Evolutionary conservation across 2,888 invertebrate genomes (phyloP), one percentile per base, ranked within the genome.

Genomic region (Ceramica pisi): DNA sequence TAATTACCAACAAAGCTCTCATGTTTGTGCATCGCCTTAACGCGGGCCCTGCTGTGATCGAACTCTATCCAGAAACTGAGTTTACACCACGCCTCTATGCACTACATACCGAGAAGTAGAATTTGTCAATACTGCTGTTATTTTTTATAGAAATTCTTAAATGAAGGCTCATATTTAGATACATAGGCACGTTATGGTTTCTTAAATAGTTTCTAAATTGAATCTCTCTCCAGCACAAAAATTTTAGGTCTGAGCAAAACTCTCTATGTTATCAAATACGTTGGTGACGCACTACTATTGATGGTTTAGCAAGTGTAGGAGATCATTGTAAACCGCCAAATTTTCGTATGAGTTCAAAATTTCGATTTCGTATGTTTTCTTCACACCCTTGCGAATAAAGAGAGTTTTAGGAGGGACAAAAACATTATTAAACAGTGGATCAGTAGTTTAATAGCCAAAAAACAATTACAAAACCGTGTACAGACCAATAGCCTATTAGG

Each of bases 1-100:
- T 95, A 95, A 95, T 95, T 92, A 94, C 94, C 90, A 92, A 95
- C 96, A 95, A 95, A 93, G 94, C 91, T 91, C 85, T 84, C 75
- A 62, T 94, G 89, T 95, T 94, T 94, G 89, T 81, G 72, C 87
- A 86, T 89, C 88, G 88, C 89, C 90, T 95, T 94, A 95, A 89
- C 92, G 87, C 87, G 82, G 84, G 74, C 88, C 84, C 87, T 84
- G 85, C 85, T 87, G 86, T 85, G 80, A 87, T 88, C 82, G 78
- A 86, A 86, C 78, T 86, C 69, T 87, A 88, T 89, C 88, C 83
- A 88, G 88, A 86, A 89, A 87, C 84, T 78, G 70, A 86, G 84
- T 90, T 89, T 85, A 88, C 87, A 87, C 83, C 84, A 73, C 51
- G 70, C 53, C 81, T 87, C 80, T 82, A 85, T 86, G 83, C 85